Evolutionary conservation across 1,140 invertebrate genomes (phyloP), one percentile per base, ranked within the genome.

Genomic region (Cydia fagiglandana): DNA sequence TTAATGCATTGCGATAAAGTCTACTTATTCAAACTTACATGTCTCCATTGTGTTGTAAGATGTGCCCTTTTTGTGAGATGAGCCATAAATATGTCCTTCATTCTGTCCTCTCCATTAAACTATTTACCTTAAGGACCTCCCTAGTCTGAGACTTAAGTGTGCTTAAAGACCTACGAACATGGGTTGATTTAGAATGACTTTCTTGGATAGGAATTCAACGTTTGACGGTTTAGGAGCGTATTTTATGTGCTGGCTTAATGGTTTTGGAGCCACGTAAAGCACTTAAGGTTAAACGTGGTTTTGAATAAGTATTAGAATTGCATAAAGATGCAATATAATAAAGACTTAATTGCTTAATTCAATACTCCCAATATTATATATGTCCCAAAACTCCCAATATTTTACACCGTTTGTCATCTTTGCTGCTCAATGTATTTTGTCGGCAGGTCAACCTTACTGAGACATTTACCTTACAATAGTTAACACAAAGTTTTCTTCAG

Each of bases 71-170:
- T 20, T 61, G 9, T 61, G 56, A 61, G 7, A 56, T 56, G n/a
- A 24, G 56, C 9, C 4, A 24, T 61, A 28, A 74, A 53, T 20
- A 61, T 75, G 74, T 64, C 50, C 61, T 50, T 4, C 30, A 47
- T 73, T 79, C 76, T 68, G 70, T 53, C 73, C 74, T 77, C 83
- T 80, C 79, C 79, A 80, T 83, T 86, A 83, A 82, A 84, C 83
- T 81, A 81, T 83, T 84, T 82, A 76, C 75, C 73, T 50, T 73
- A 56, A 64, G 53, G 34, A 41, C 13, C 64, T 66, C 24, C 13
- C 10, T 9, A 68, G 28, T 34, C 64, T 68, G 20, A 61, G 20
- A 61, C 56, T 3, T 53, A 17, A 53, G 50, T n/a, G 50, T 53
- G 0, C 50, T 53, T 53, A 53, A 53, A 53, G 50, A 53, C 50